Conservation (phyloP, 1,140 invertebrate species). For the Drosophila hydei region DNA sequence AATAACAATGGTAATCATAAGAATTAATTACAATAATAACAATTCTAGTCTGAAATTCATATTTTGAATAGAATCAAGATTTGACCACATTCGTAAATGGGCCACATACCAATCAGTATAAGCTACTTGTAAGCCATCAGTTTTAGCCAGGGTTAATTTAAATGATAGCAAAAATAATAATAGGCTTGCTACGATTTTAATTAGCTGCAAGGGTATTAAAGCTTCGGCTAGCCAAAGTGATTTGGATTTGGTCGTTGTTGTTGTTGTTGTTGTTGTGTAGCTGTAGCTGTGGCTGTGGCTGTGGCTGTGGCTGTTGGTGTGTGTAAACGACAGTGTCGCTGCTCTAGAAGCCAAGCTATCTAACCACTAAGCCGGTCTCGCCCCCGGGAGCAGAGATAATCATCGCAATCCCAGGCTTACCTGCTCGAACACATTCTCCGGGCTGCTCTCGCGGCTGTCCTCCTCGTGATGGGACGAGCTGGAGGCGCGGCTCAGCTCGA, state of each 20-base stretch:
- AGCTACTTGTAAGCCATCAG: no score
- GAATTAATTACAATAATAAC: no score
- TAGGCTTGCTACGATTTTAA: neutral
- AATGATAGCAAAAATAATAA: no score
- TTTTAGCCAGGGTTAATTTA: no score
- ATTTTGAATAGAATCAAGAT: no score
- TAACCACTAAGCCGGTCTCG: slow-evolving; percentile 18
- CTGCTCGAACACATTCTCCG: slow-evolving; percentile 84
- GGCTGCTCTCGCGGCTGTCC: slow-evolving; percentile 91
- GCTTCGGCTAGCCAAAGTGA: slow-evolving; percentile 3
- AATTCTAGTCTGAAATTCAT: no score
- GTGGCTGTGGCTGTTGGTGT: neutral
- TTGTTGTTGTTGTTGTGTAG: slow-evolving; percentile 13
- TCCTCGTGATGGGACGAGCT: slow-evolving; percentile 92
- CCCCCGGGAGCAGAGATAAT: neutral
- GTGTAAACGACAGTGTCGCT: slow-evolving; percentile 5
- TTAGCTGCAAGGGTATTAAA: slow-evolving; percentile 6
- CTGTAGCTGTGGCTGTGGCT: neutral
- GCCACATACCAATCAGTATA: no score
- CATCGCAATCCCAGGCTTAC: slow-evolving; percentile 46
- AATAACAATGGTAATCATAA: no score
- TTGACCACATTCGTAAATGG: no score
- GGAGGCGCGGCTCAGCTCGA: slow-evolving; percentile 93
- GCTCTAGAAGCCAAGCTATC: slow-evolving; percentile 42
- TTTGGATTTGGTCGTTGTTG: slow-evolving; percentile 7